These are phyloP conservation scores for Lomographa bimaculata DNA, from an alignment of 2,888 invertebrate genomes.

Conservation along the genomic window DNA sequence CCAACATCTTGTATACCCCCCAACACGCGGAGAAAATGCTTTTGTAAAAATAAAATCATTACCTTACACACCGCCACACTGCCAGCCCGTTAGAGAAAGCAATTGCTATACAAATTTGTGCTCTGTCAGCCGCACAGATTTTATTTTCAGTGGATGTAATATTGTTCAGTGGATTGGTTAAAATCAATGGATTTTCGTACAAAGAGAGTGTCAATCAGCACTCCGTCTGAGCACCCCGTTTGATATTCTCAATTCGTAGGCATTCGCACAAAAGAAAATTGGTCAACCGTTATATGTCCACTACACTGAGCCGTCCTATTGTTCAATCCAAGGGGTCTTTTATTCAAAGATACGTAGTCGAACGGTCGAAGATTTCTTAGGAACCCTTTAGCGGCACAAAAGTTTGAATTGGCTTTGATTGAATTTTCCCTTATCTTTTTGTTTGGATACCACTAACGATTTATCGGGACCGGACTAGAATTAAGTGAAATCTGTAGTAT, in stretches of 20 bases:
- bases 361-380: constrained; percentile 46
- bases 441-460: constrained; percentile 37
- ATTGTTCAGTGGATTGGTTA: constrained; percentile 63
- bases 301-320: constrained; percentile 71
- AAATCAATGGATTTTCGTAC: constrained; percentile 67
- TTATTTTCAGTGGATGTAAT: constrained; percentile 32
- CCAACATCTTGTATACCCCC: constrained; percentile 9
- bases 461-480: constrained; percentile 17
- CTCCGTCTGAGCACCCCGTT: constrained; percentile 61
- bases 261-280: constrained; percentile 79
- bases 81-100: constrained; percentile 6
- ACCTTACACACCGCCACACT: constrained; percentile 20
- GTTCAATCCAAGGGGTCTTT: constrained; percentile 71
- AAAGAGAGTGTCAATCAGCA: constrained; percentile 71
- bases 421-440: constrained; percentile 52
- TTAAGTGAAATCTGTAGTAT: constrained; percentile 32
- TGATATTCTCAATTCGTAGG: constrained; percentile 75
- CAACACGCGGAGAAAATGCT: constrained; percentile 26
- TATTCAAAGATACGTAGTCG: constrained; percentile 60
- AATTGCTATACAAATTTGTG: constrained; percentile 22
- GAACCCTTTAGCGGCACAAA: constrained; percentile 54
- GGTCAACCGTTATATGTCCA: constrained; percentile 81
- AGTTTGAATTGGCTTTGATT: constrained; percentile 56
- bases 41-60: constrained; percentile 36
- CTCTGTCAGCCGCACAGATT: constrained; percentile 25